Base-by-base conservation (phyloP, 2,113 vertebrate genomes). In the Apteryx mantelli region DNA sequence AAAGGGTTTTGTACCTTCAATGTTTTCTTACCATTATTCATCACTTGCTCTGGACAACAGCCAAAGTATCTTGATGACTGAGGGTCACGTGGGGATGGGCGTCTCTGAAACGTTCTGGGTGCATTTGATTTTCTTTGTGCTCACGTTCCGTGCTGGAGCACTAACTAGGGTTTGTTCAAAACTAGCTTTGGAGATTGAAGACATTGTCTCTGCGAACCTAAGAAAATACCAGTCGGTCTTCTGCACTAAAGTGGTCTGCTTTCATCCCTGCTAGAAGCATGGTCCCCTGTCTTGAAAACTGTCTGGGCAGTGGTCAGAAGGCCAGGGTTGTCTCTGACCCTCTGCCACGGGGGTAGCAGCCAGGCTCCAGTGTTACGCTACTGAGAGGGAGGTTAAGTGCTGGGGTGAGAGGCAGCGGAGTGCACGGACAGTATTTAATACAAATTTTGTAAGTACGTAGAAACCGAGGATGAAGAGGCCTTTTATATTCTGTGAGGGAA, bases 1-100 rank as follows among this genome's bases (percentile, higher is more conserved):
- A 93, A 95, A 92, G 30, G 48, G 32, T 9, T 81, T 93, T 97
- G 64, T 92, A 82, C 89, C 70, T 93, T 79, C 61, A 56, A 1
- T 53, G 60, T 64, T 78, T 96, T 95, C 93, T 79, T 82, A 86
- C 19, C 65, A 2, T 82, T 74, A 74, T 76, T 93, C 88, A 69
- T 96, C 79, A 22, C 80, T 91, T 96, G 73, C 80, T 96, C 88
- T 91, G 95, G 94, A 71, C 56, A 68, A 44, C 89, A 81, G 85
- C 82, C 82, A 71, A 90, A 95, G 80, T 86, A 65, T 83, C 68
- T 74, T 53, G 42, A 46, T 94, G 89, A 83, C 89, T 82, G 85
- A 69, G 82, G 61, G 86, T 82, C 60, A 30, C 48, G 12, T 34
- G 79, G 80, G 87, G 46, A 91, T 50, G n/a, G 82, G 55, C 76